phyloP scores from a whole-genome alignment of 2,797 vertebrate species.

The Chiloscyllium punctatum region DNA sequence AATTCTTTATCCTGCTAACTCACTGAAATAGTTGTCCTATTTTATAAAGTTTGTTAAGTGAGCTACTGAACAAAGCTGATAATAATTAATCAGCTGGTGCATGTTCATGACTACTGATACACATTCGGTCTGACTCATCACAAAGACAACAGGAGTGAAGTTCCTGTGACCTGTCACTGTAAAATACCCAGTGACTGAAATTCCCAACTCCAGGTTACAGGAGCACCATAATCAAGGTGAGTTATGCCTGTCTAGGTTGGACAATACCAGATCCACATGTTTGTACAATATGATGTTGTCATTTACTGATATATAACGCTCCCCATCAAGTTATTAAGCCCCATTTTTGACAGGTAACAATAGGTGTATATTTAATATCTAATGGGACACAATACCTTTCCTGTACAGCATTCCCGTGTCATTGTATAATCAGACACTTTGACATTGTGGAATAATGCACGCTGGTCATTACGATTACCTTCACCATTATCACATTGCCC shows the following conservation, averaged over 20 bases:
- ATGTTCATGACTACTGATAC: neutral
- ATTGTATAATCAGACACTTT: neutral
- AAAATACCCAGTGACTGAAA: neutral
- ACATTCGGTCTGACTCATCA: neutral
- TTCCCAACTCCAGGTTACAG: no score
- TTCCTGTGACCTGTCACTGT: neutral
- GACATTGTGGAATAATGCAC: neutral
- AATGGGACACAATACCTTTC: neutral
- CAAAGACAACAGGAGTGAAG: neutral
- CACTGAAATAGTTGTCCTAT: neutral
- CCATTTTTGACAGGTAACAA: neutral
- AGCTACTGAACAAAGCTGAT: neutral
- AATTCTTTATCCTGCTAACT: neutral
- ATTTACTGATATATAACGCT: neutral
- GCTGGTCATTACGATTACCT: neutral
- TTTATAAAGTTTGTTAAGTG: neutral
- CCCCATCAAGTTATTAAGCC: neutral
- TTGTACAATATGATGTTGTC: neutral
- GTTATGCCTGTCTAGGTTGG: neutral
- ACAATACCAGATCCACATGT: neutral
- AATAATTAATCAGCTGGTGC: neutral
- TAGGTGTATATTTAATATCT: neutral
- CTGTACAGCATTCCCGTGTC: neutral
- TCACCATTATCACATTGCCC: neutral
- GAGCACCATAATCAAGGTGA: neutral